Conservation (phyloP, 2,797 vertebrate genomes). For the Hypotaenidia okinawae region DNA sequence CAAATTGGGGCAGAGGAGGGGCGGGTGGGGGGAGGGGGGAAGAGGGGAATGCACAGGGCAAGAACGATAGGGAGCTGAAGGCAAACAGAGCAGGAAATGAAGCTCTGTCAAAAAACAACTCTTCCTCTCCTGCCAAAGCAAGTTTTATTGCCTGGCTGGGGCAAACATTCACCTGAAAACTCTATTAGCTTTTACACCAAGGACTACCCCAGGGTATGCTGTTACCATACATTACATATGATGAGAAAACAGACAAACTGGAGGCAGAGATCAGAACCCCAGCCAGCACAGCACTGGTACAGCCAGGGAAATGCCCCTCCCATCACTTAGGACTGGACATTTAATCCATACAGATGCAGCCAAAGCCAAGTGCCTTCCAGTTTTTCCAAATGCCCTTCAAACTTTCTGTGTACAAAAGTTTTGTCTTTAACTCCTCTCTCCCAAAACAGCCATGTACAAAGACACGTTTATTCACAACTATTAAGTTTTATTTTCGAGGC, state of each 20-base stretch:
- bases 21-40: too few species aligned
- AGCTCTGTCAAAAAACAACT: not conserved
- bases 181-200: not conserved
- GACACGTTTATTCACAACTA: not conserved
- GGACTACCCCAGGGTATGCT: not conserved
- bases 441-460: not conserved
- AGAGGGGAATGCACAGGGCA: not conserved
- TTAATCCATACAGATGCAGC: not conserved
- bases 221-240: accelerated
- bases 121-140: not conserved
- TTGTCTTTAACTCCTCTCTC: not conserved
- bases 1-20: not conserved
- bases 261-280: not conserved
- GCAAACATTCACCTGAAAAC: not conserved
- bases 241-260: not conserved
- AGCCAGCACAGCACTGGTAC: accelerated
- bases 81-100: not conserved
- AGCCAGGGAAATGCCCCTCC: not conserved
- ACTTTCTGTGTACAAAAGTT: not conserved
- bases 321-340: not conserved
- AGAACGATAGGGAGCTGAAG: not conserved
- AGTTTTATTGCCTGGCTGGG: not conserved
- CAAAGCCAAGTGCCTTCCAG: not conserved
- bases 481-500: not conserved
- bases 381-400: not conserved